phyloP scores from a whole-genome alignment of 2,113 vertebrate genomes.

The Odocoileus virginianus region DNA sequence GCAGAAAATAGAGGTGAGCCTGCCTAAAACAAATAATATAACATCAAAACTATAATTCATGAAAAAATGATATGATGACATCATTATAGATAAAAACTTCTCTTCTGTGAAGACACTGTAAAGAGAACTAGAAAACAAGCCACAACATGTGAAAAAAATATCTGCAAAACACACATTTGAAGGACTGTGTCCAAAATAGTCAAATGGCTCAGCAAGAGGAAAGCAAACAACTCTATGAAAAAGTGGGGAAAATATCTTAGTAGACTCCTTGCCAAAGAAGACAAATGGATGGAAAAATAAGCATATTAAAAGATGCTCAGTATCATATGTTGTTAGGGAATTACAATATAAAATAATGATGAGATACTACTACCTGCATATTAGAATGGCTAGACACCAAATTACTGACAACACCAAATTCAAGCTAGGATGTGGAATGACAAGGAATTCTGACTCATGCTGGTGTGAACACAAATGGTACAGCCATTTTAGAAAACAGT shows the following conservation, averaged over 20 bases:
- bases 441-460: not conserved
- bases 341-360: not conserved
- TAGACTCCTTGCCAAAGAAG: not conserved
- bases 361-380: not conserved
- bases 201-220: not conserved
- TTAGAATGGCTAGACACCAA: not conserved
- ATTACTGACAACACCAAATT: not conserved
- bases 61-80: not conserved
- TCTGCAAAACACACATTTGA: not conserved
- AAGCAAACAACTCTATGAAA: not conserved
- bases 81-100: not conserved
- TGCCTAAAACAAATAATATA: not conserved
- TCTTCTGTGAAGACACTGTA: not conserved
- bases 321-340: not conserved
- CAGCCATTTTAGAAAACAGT: not conserved
- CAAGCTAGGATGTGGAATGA: not conserved
- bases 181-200: not conserved
- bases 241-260: not conserved
- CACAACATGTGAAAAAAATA: not conserved
- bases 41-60: not conserved
- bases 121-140: not conserved
- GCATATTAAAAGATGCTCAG: fast-evolving
- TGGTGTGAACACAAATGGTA: not conserved
- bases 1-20: not conserved
- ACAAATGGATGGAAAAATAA: not conserved